Conservation (phyloP, 2,888 invertebrate species). For the Macaria notata region DNA sequence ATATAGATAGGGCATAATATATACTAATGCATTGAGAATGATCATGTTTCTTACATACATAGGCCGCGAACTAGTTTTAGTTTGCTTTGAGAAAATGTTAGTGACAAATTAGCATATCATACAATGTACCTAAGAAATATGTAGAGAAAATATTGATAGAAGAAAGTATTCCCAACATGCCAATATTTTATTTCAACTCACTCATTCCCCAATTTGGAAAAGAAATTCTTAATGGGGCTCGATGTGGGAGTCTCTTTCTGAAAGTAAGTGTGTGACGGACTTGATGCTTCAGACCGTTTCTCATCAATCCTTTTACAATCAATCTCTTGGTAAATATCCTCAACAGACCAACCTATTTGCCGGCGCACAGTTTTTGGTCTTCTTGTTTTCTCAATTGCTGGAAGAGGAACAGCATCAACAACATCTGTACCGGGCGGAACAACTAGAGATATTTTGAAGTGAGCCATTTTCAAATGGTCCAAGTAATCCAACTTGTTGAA, state of each 20-base stretch:
- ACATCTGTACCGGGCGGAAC: conserved; percentile 62
- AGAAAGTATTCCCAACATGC: conserved; percentile 59
- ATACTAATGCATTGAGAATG: no score
- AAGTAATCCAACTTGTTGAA: conserved; percentile 63
- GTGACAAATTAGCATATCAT: conserved; percentile 11
- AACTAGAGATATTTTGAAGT: conserved; percentile 47
- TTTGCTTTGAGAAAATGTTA: conserved; percentile 27
- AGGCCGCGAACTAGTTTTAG: no score
- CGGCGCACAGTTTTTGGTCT: conserved; percentile 67
- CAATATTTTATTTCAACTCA: conserved; percentile 67
- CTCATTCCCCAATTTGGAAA: conserved; percentile 75
- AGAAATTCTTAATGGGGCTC: conserved; percentile 74
- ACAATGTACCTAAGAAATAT: neutral
- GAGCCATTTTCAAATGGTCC: conserved; percentile 63
- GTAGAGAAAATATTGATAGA: conserved; percentile 1
- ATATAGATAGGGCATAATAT: no score
- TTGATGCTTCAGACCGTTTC: conserved; percentile 63
- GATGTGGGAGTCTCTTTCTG: conserved; percentile 64
- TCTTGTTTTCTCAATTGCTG: conserved; percentile 63
- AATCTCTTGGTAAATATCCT: conserved; percentile 78
- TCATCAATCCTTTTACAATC: conserved; percentile 70
- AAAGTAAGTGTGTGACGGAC: conserved; percentile 71
- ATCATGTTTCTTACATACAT: no score
- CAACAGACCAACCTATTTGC: conserved; percentile 77
- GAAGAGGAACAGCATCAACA: conserved; percentile 70